Evolutionary conservation across 2,797 vertebrate species (phyloP).

Genomic region (Mormyrops attenuatus): DNA sequence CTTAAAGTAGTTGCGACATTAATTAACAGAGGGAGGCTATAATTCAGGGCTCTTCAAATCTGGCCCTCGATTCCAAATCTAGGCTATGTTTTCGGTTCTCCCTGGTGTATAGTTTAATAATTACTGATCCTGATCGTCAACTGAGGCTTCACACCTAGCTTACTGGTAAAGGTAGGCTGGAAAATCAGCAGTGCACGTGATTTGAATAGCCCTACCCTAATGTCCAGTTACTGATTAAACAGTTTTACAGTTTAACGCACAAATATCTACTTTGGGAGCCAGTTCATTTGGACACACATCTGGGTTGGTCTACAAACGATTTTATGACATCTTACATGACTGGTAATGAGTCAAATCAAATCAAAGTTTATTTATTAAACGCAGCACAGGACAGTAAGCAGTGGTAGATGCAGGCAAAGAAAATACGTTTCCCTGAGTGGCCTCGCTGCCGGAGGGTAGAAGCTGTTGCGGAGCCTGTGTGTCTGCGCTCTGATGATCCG

Average conservation of each 20-base stretch:
- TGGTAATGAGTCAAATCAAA: neutral
- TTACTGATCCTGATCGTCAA: neutral
- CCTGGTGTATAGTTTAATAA: neutral
- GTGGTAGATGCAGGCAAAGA: neutral
- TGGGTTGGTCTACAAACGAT: neutral
- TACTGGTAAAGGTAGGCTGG: neutral
- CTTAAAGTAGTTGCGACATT: neutral
- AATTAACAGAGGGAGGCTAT: conserved; percentile 39
- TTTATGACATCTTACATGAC: neutral
- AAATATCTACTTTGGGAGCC: neutral
- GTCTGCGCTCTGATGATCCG: neutral
- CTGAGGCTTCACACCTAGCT: neutral
- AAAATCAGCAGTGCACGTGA: neutral
- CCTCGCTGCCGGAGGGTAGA: neutral
- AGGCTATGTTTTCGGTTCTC: neutral
- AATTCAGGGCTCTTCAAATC: neutral
- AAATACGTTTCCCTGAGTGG: neutral
- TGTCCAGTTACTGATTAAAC: neutral
- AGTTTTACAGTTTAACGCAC: neutral
- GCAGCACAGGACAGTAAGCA: neutral
- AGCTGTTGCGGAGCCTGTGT: neutral
- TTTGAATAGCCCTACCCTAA: neutral
- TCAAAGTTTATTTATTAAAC: neutral
- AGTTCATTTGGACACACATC: neutral
- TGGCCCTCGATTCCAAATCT: neutral